Percentiles rank a stretch among this genome's conserved stretches.
phyloP scores from a whole-genome alignment of 1,140 invertebrate species.

The Thalassaphorura encarpata region DNA sequence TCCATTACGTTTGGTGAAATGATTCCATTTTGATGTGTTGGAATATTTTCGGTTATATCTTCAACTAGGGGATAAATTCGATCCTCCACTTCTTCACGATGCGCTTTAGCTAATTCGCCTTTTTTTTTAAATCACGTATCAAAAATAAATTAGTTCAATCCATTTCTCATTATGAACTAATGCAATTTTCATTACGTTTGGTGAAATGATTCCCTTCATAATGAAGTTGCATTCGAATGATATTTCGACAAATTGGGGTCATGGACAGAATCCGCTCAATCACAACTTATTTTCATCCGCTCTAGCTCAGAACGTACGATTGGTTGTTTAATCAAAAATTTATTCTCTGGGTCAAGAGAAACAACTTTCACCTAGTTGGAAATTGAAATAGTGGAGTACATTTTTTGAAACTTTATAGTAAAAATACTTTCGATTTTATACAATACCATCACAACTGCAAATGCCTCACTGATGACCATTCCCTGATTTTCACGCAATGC shows the following conservation, averaged over 20 bases:
- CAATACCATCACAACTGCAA: too few relatives aligned
- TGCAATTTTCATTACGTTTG: not conserved
- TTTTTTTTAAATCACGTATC: too few relatives aligned
- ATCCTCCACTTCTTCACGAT: not conserved
- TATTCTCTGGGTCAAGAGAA: slow-evolving; percentile 12
- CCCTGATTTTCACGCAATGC: too few relatives aligned
- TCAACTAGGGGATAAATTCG: too few relatives aligned
- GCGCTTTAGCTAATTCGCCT: not conserved
- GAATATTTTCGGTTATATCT: slow-evolving; percentile 5
- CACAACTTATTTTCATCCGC: slow-evolving; percentile 10
- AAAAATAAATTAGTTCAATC: not conserved
- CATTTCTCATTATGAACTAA: too few relatives aligned
- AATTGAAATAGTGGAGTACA: too few relatives aligned
- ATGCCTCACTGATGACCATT: too few relatives aligned
- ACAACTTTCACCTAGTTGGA: slow-evolving; percentile 14
- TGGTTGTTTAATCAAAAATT: slow-evolving; percentile 15
- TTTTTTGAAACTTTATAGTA: too few relatives aligned
- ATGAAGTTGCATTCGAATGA: slow-evolving; percentile 17
- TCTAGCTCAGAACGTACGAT: slow-evolving; percentile 10
- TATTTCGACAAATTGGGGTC: slow-evolving; percentile 1
- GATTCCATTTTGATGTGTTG: slow-evolving; percentile 8
- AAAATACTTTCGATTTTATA: too few relatives aligned
- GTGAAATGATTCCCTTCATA: not conserved
- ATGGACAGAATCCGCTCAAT: slow-evolving; percentile 2
- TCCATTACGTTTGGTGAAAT: not conserved